Conservation (phyloP, 2,113 vertebrate species). For the Podocnemis expansa region DNA sequence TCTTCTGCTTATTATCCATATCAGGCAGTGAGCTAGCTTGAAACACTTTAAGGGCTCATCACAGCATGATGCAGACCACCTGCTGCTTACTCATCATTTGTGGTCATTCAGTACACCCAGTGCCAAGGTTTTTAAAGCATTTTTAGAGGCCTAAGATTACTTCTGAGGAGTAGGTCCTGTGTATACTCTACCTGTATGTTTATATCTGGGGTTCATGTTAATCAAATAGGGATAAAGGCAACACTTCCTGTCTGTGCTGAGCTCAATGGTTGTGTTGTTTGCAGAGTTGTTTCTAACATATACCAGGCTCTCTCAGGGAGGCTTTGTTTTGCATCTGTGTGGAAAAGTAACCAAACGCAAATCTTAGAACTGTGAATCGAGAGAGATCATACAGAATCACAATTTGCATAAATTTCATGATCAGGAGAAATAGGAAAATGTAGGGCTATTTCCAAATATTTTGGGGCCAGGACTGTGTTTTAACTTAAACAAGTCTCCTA, state of each 20-base stretch:
- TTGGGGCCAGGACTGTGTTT: background rate
- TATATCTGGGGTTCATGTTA: background rate
- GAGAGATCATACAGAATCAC: background rate
- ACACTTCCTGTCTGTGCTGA: background rate
- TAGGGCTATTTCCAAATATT: background rate
- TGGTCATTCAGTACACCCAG: background rate
- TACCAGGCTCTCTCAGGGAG: background rate
- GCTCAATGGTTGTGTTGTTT: background rate
- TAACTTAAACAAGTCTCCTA: slow-evolving; percentile 17
- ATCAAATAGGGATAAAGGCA: background rate
- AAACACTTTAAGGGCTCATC: slow-evolving; percentile 48
- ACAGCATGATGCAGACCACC: slow-evolving; percentile 15
- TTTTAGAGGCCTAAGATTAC: background rate
- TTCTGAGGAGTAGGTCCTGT: background rate
- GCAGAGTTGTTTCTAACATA: background rate
- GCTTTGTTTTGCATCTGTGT: background rate
- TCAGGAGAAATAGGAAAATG: background rate
- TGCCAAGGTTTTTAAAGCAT: background rate
- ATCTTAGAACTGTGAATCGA: background rate
- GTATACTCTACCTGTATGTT: background rate
- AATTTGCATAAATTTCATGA: background rate
- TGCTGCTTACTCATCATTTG: background rate
- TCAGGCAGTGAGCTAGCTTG: background rate
- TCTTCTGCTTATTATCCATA: background rate
- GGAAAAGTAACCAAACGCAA: background rate